phyloP scores from a whole-genome alignment of 2,113 vertebrate species.

The Merops nubicus region DNA sequence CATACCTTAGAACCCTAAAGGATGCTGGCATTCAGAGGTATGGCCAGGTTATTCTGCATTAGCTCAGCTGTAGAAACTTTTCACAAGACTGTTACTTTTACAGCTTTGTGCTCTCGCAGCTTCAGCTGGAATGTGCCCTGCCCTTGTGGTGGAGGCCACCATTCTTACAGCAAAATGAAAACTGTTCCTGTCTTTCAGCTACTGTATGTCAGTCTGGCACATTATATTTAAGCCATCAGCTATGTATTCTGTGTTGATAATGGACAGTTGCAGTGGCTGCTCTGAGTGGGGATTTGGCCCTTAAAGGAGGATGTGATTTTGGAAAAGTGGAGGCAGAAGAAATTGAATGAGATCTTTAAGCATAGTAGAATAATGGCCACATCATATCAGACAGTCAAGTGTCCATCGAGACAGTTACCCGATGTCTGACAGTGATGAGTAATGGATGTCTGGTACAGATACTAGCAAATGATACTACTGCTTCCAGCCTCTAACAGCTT shows the following conservation, averaged over 20 bases:
- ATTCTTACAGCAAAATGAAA: background rate
- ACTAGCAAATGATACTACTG: background rate
- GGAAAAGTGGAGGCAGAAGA: background rate
- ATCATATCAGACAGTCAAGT: background rate
- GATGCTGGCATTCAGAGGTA: background rate
- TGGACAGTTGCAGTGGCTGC: background rate
- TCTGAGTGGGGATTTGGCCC: background rate
- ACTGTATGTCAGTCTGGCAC: fast-evolving
- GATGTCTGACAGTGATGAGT: background rate
- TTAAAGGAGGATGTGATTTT: background rate
- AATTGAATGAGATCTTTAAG: background rate
- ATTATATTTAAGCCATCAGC: fast-evolving
- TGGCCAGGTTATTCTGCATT: background rate
- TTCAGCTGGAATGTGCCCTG: background rate
- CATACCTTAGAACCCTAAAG: background rate
- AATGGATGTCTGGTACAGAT: background rate
- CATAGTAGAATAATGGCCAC: background rate
- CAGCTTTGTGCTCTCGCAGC: fast-evolving
- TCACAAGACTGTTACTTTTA: background rate
- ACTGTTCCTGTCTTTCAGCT: background rate
- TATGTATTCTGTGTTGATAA: background rate
- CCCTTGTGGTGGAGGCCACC: background rate
- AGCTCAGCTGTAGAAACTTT: background rate
- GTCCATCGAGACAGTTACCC: background rate
- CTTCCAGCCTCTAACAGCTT: background rate